Percentiles rank a stretch among this genome's conserved stretches.
phyloP scores from a whole-genome alignment of 2,888 invertebrate species.

The Harmothoe impar region DNA sequence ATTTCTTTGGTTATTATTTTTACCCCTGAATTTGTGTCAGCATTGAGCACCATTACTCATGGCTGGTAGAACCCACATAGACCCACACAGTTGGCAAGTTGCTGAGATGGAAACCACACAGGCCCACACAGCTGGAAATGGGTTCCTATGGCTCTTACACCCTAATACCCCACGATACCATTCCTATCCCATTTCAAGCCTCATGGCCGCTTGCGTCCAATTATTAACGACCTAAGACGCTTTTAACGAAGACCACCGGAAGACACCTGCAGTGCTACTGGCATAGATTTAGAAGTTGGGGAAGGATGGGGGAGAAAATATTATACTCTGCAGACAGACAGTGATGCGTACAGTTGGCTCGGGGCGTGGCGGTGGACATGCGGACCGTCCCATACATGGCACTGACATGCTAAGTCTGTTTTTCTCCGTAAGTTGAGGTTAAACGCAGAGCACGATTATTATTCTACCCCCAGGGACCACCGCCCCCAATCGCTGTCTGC shows the following conservation, averaged over 20 bases:
- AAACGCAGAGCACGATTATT: constrained; percentile 9
- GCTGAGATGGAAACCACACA: no score
- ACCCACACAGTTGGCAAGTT: no score
- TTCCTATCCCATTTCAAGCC: constrained; percentile 14
- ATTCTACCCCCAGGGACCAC: not conserved
- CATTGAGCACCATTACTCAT: no score
- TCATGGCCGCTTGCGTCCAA: not conserved
- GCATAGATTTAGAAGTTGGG: not conserved
- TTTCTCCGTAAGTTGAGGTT: constrained; percentile 5
- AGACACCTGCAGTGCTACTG: not conserved
- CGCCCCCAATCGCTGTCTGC: not conserved
- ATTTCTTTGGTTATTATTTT: no score
- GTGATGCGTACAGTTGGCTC: no score
- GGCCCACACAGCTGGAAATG: no score
- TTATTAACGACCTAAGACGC: not conserved
- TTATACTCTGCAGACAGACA: no score
- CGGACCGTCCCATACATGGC: not conserved
- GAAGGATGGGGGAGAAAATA: not conserved
- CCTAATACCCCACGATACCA: not conserved
- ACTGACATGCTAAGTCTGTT: constrained; percentile 13
- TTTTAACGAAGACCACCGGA: constrained; percentile 16
- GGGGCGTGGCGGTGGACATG: not conserved
- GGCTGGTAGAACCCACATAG: no score
- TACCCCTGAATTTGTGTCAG: no score
- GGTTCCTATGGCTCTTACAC: not conserved